phyloP scores from a whole-genome alignment of 2,797 vertebrate genomes.

The Anguilla obscura region DNA sequence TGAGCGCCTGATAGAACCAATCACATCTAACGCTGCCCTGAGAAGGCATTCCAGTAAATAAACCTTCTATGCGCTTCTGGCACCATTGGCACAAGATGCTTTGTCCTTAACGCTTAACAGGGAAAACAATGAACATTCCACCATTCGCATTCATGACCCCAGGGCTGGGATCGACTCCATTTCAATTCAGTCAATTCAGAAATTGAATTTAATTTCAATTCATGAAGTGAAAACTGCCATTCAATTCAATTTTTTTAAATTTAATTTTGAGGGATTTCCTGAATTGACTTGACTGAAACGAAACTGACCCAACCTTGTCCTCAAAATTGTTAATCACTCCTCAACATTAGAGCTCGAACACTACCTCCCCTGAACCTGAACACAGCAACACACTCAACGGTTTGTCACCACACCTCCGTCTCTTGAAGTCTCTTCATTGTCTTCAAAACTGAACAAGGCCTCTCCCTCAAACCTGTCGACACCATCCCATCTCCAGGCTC shows the following conservation, averaged over 20 bases:
- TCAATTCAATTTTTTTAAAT: neutral
- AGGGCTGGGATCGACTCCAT: neutral
- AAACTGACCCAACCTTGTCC: neutral
- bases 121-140: neutral
- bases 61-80: too few relatives aligned
- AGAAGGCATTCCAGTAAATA: too few relatives aligned
- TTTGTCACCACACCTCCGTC: neutral
- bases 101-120: neutral
- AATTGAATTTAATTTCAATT: neutral
- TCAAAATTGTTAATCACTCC: neutral
- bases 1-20: too few relatives aligned
- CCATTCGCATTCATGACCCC: neutral
- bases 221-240: neutral
- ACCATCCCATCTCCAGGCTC: neutral
- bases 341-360: neutral
- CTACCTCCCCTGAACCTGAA: neutral
- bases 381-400: neutral
- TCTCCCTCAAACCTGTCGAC: neutral
- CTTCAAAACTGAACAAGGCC: neutral
- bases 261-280: neutral
- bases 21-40: too few relatives aligned
- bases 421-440: neutral
- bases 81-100: neutral
- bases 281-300: neutral
- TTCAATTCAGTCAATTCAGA: neutral